These are phyloP conservation scores for Odontamblyopus lacepedii DNA, from an alignment of 2,797 vertebrate genomes.

Conservation along the genomic window DNA sequence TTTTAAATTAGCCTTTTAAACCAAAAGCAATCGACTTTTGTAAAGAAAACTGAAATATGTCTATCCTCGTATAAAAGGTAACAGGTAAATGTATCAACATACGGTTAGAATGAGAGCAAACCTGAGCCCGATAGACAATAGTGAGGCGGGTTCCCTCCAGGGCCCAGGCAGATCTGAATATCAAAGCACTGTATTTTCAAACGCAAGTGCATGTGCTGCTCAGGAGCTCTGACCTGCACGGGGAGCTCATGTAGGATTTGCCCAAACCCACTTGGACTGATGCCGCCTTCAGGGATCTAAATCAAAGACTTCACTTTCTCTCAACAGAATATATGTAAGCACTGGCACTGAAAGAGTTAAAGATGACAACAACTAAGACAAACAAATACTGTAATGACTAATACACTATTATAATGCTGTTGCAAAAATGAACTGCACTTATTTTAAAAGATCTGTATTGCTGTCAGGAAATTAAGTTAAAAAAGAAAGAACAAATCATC, in stretches of 20 bases:
- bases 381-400: constrained; percentile 30
- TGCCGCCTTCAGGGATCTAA: constrained; percentile 56
- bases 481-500: neutral
- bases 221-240: constrained; percentile 61
- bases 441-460: constrained; percentile 9
- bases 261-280: constrained; percentile 51
- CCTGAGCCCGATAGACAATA: constrained; percentile 47
- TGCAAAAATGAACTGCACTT: neutral
- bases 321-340: constrained; percentile 56
- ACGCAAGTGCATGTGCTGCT: constrained; percentile 66
- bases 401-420: constrained; percentile 3
- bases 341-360: constrained; percentile 29
- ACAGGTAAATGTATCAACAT: constrained; percentile 12
- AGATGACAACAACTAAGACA: constrained; percentile 36
- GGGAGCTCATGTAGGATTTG: constrained; percentile 61
- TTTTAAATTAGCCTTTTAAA: constrained; percentile 9
- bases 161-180: constrained; percentile 64
- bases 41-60: constrained; percentile 3
- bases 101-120: constrained; percentile 41
- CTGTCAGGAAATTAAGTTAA: neutral
- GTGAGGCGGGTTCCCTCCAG: constrained; percentile 34
- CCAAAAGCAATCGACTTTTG: neutral
- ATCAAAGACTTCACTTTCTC: constrained; percentile 68
- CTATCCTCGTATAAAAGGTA: neutral
- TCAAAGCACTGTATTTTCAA: constrained; percentile 61